phyloP scores from a whole-genome alignment of 2,113 vertebrate genomes.

The Anseranas semipalmata region DNA sequence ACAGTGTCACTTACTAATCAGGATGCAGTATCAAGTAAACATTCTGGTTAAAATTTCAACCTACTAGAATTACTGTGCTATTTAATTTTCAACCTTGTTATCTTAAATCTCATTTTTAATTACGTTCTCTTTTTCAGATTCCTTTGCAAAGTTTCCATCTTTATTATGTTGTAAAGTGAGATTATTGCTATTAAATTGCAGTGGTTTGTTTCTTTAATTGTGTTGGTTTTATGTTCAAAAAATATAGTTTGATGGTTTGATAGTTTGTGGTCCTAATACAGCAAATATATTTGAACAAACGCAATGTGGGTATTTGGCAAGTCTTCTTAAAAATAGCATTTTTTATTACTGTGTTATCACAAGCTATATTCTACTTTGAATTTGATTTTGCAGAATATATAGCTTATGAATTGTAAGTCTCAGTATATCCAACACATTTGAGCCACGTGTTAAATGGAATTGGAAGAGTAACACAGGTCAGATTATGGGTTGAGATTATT shows the following conservation, averaged over 20 bases:
- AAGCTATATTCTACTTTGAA: background rate
- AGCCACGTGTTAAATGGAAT: background rate
- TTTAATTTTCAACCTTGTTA: constrained; percentile 38
- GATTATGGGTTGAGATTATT: background rate
- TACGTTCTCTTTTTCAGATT: constrained; percentile 4
- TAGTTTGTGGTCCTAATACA: background rate
- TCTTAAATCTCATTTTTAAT: constrained; percentile 25
- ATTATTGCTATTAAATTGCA: constrained; percentile 60
- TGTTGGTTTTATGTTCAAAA: constrained; percentile 25
- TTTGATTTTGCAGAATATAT: background rate
- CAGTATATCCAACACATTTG: background rate
- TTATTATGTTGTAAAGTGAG: constrained; percentile 55
- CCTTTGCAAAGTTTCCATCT: background rate
- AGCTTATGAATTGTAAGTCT: background rate
- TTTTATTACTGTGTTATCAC: background rate
- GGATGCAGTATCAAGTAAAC: background rate
- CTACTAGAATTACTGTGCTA: background rate
- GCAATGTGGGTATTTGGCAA: background rate
- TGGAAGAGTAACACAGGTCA: background rate
- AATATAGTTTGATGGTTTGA: background rate
- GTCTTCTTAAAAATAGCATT: background rate
- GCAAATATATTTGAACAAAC: background rate
- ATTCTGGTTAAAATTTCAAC: background rate
- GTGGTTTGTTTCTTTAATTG: constrained; percentile 51
- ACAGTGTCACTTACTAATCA: background rate